Base-by-base conservation (phyloP, 2,888 invertebrate genomes). In the Listrodromus nycthemerus region DNA sequence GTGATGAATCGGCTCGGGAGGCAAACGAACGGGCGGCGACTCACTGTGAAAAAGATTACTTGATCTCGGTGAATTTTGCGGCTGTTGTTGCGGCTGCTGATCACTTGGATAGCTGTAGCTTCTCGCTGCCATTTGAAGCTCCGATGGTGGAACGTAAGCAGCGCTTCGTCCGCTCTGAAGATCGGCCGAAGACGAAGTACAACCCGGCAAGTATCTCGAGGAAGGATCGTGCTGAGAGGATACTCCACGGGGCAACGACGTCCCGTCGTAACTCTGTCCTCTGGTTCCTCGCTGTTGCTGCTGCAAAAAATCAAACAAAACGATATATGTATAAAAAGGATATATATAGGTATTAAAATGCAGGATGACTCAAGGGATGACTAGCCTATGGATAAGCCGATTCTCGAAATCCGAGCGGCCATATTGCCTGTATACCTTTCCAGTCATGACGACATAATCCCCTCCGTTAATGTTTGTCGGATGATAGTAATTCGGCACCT, bases 401-500 rank as follows among this genome's bases (percentile, higher is more conserved):
- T 65, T n/a, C 24, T 63, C 41, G 37, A 50, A 65, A 48, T 30
- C 19, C n/a, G 21, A 16, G 8, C n/a, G 69, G 7, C 33, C 13
- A 33, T 19, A 13, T 58, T 45, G 27, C 24, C 16, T 7, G 24
- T 41, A 75, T 82, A 65, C 87, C 89, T 93, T 96, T n/a, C 97
- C 97, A 16, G 97, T 97, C 97, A 97, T 97, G 89, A 97, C 96
- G 30, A 97, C 97, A 93, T 97, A 97, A 91, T 97, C 97, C 33
- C 92, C 92, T 83, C 96, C 96, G 91, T 97, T 97, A 21, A 96
- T 95, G 86, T 96, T 97, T 82, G 97, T 96, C 55, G 95, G 91
- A 86, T 93, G 92, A 82, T 93, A 93, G 85, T 92, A 92, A 88
- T 91, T 92, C 7, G 93, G 90, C 7, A 94, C 94, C 86, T 94